phyloP scores from a whole-genome alignment of 1,140 invertebrate genomes.

The Bilobella aurantiaca region DNA sequence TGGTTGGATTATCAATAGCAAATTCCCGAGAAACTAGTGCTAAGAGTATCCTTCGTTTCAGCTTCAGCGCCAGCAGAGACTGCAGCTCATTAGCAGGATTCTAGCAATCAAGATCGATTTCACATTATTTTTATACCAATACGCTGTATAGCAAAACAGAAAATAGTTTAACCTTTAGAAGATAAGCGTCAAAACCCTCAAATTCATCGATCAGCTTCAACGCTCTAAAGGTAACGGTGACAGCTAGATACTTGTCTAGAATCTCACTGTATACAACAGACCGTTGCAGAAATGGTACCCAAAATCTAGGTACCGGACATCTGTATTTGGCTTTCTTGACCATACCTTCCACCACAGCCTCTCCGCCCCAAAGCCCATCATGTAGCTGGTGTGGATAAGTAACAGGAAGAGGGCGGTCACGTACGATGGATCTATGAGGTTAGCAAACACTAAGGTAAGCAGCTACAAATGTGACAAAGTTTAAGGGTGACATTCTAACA shows the following conservation, averaged over 20 bases:
- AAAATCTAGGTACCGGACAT: constrained; percentile 65
- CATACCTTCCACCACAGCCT: constrained; percentile 85
- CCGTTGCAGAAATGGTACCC: constrained; percentile 65
- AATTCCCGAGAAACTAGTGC: constrained; percentile 63
- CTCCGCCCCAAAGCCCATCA: constrained; percentile 88
- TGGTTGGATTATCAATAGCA: constrained; percentile 57
- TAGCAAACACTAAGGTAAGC: not conserved
- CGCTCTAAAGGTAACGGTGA: constrained; percentile 69
- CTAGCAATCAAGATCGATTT: constrained; percentile 41
- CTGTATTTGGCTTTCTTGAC: constrained; percentile 51
- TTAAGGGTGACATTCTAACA: constrained; percentile 45
- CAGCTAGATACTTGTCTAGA: constrained; percentile 69
- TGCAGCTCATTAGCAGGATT: constrained; percentile 77
- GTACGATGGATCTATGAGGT: constrained; percentile 41
- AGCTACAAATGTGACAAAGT: not conserved
- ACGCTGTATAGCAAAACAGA: constrained; percentile 24
- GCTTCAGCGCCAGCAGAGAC: constrained; percentile 63
- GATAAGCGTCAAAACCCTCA: constrained; percentile 90
- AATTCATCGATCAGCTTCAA: constrained; percentile 74
- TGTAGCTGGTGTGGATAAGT: constrained; percentile 67
- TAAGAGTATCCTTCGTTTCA: constrained; percentile 73
- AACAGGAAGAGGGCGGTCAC: constrained; percentile 68
- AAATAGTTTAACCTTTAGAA: constrained; percentile 60
- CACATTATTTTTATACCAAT: constrained; percentile 7
- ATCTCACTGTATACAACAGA: constrained; percentile 88